Evolutionary conservation across 2,888 invertebrate genomes (phyloP), one percentile per base, ranked within the genome.

Genomic region (Amphipoea oculea): DNA sequence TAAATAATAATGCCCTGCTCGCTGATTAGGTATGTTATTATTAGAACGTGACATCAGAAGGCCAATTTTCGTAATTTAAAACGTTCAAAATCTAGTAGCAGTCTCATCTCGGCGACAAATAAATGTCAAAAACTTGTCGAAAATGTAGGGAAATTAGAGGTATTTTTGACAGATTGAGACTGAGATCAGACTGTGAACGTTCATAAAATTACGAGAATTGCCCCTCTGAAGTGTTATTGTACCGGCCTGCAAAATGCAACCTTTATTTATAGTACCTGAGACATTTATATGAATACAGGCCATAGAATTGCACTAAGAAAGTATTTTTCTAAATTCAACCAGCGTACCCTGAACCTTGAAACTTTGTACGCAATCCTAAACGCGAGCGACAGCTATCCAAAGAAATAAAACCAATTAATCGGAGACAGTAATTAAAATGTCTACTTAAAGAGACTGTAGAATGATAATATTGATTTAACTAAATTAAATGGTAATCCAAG

Each of bases 321-420:
- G 6, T 1, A 4, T 23, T 54, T 45, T 54, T 45, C 4, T 0
- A 20, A n/a, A 20, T 1, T 4, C n/a, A 48, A n/a, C 11, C 14
- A 42, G n/a, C 42, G 4, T 3, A 45, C 45, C 12, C 12, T 12
- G 48, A 12, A 12, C 9, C n/a, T 51, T 79, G 5, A 57, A 29
- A 48, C 5, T 48, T 57, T 29, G 11, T 23, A 29, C 20, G 23
- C 12, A 29, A 51, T 45, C 17, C 9, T 45, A 60, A 68, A 67
- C 29, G 7, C n/a, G 9, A 29, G 11, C 23, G 36, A n/a, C 4
- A 36, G 36, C 12, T n/a, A 60, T 29, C n/a, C 40, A 51, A 67
- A 72, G 23, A 73, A 79, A 81, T 60, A 60, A 66, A 81, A 67
- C 66, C 81, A 81, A 81, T 73, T 67, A 73, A 67, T 81, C 4